A percentile compares a stretch with the other conserved stretches of the same genome.
These are phyloP conservation scores for Apis dorsata DNA, from an alignment of 1,140 invertebrate genomes.

Conservation along the genomic window DNA sequence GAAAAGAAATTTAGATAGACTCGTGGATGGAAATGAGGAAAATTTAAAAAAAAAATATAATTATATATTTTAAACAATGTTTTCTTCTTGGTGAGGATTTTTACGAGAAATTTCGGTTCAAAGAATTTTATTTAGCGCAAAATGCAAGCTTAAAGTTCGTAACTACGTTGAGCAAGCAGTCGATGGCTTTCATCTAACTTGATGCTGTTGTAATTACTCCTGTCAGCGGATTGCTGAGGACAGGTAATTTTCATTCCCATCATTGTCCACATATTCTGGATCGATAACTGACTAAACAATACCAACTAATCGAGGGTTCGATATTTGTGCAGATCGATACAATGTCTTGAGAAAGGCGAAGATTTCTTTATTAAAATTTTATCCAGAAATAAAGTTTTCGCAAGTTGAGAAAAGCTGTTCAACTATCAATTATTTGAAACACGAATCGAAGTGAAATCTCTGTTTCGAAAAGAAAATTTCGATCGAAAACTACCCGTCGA, in stretches of 20 bases:
- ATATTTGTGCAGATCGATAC: constrained; percentile 36
- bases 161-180: neutral
- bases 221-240: constrained; percentile 44
- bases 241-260: constrained; percentile 44
- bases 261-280: constrained; percentile 50
- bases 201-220: constrained; percentile 7
- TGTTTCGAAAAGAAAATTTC: no score
- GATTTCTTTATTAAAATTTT: constrained; percentile 3
- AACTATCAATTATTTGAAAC: no score
- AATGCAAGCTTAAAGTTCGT: neutral
- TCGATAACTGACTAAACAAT: constrained; percentile 66
- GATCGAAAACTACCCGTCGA: neutral
- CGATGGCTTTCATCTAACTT: constrained; percentile 22
- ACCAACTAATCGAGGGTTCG: constrained; percentile 73
- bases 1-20: no score
- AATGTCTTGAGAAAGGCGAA: neutral
- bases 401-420: no score
- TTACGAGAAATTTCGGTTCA: no score
- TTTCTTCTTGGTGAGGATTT: no score
- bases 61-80: no score
- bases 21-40: no score
- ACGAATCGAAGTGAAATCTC: no score
- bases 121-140: no score
- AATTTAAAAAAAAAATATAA: no score
- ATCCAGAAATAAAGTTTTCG: neutral